Evolutionary conservation across 2,113 vertebrate genomes (phyloP), one percentile per base, ranked within the genome.

Genomic region (Scolopax mira): DNA sequence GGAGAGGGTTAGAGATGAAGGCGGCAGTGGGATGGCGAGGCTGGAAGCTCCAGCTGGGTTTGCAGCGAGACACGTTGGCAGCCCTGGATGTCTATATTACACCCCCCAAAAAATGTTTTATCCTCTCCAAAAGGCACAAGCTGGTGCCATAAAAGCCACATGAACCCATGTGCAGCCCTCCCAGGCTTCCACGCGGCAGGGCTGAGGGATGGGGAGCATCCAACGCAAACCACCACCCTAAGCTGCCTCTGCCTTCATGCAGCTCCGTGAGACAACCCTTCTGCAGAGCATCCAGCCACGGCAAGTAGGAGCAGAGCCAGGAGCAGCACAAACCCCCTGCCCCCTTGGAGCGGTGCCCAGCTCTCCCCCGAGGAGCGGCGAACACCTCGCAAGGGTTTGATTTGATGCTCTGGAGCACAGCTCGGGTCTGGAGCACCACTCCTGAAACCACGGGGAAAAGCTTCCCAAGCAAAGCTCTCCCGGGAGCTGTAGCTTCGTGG

Each of bases 81-180:
- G 80, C 67, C 33, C 71, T 3, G 2, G 11, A 0, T 33, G 13
- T 4, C 57, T 12, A 25, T 13, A 4, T 18, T 15, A 33, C 21
- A 39, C n/a, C 49, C 41, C 60, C n/a, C n/a, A 44, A 10, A 2
- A 69, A 84, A 33, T 10, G 5, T 11, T 55, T 79, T 35, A 37
- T 67, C 77, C 41, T 55, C 67, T 72, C 33, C 80, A 42, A 89
- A 73, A 3, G 3, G 57, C 11, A 42, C 49, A 35, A 72, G 64
- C 11, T 3, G 2, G 48, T 51, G 57, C 82, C n/a, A 9, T 51
- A 84, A 91, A 84, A 81, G 30, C n/a, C 57, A 18, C 31, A 12
- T 0, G 0, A 52, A 78, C 21, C 46, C 41, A 49, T 0, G 0
- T n/a, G 69, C 6, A 39, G 9, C 39, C 18, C 33, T 84, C 64